Base-by-base conservation (phyloP, 2,888 invertebrate species). In the Cartodere bifasciata region DNA sequence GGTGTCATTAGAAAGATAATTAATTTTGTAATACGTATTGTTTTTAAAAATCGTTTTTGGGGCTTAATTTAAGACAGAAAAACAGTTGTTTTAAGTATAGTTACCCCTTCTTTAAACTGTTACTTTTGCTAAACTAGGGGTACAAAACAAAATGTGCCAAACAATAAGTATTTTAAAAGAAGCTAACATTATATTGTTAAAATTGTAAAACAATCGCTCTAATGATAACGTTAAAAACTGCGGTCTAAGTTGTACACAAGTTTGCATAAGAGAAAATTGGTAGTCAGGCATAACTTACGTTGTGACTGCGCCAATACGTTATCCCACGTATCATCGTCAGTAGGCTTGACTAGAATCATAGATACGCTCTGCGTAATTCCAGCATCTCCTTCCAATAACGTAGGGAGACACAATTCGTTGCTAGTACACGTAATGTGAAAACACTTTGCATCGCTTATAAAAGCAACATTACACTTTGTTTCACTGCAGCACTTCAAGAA, bases 281-380 rank as follows among this genome's bases (percentile, higher is more conserved):
- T n/a, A n/a, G n/a, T n/a, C n/a, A n/a, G n/a, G n/a, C 20, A 20
- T 7, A 20, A 20, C 34, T 13, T 20, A 13, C 6, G 10, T 20
- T 20, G 20, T 20, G 46, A 51, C 44, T 48, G 44, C 16, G 45
- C 37, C 13, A 62, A 35, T n/a, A 65, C 50, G 29, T 66, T 62
- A 11, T 45, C 53, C 69, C 70, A 70, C 11, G 46, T 52, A 33
- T 59, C 71, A 34, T 62, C 73, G 52, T 67, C 68, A 13, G 68
- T 55, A 3, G 85, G 82, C 53, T 74, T 75, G 0, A 86, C 81
- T 20, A 85, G 58, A 23, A 85, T 76, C 81, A 86, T 81, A 33
- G 70, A 72, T 1, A 81, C 70, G 46, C 75, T 72, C 20, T 71
- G 67, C 5, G 67, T 64, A 33, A 56, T 56, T 13, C 56, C 55